Percentiles rank a stretch among this genome's conserved stretches.
phyloP scores from a whole-genome alignment of 1,140 invertebrate species.

The Drosophila asahinai region DNA sequence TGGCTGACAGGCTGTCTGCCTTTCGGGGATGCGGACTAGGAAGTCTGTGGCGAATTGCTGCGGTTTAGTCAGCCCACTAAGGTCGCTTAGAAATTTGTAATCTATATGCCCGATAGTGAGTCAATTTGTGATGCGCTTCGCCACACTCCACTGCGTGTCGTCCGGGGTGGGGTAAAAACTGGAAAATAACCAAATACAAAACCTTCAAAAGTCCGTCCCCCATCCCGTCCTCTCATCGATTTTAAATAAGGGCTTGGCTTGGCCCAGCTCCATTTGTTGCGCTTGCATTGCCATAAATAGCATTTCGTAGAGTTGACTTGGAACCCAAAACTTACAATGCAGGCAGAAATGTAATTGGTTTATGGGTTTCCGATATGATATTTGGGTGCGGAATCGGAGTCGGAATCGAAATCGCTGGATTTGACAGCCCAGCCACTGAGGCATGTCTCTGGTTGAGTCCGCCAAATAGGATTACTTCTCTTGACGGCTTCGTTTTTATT shows the following conservation, averaged over 20 bases:
- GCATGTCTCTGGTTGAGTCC: conserved; percentile 25
- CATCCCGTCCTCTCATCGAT: conserved; percentile 3
- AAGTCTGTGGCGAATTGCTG: conserved; percentile 55
- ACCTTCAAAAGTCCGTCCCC: conserved; percentile 56
- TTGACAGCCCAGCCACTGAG: conserved; percentile 53
- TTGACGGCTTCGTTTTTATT: conserved; percentile 33
- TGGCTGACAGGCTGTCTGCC: conserved; percentile 36
- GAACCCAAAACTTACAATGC: conserved; percentile 57
- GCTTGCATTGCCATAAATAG: conserved; percentile 68
- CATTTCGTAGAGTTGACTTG: conserved; percentile 45
- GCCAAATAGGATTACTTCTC: conserved; percentile 67
- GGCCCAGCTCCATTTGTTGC: conserved; percentile 51
- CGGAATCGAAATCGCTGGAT: conserved; percentile 43
- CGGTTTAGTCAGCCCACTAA: conserved; percentile 58
- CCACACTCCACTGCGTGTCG: conserved; percentile 58
- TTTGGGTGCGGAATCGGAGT: conserved; percentile 44
- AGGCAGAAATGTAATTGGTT: conserved; percentile 74
- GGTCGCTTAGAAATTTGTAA: conserved; percentile 53
- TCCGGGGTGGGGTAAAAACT: conserved; percentile 11
- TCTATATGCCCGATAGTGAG: conserved; percentile 38
- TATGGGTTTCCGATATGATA: conserved; percentile 59
- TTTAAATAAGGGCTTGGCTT: conserved; percentile 74
- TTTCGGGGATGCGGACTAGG: conserved; percentile 67
- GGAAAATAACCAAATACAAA: conserved; percentile 34
- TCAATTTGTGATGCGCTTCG: conserved; percentile 62